Percentiles rank a stretch among this genome's conserved stretches.
phyloP scores from a whole-genome alignment of 1,140 invertebrate genomes.

The Sitophilus oryzae region DNA sequence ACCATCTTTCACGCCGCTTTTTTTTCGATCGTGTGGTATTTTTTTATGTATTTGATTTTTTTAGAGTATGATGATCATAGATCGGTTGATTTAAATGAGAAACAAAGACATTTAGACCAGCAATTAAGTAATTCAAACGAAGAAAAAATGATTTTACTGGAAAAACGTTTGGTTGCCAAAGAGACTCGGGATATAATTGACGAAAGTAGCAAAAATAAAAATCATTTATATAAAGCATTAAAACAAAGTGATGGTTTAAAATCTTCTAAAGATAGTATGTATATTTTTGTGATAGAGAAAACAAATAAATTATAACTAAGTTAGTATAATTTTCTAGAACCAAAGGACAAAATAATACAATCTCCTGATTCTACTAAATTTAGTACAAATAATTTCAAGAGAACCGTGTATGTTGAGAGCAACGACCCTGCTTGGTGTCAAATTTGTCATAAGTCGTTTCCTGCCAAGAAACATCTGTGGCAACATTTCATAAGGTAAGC shows the following conservation, averaged over 20 bases:
- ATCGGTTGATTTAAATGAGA: too few species aligned
- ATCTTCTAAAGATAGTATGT: not conserved
- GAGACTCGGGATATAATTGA: too few species aligned
- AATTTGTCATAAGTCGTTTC: conserved; percentile 56
- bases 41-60: too few species aligned
- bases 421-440: conserved; percentile 47
- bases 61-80: too few species aligned
- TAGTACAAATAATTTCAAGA: conserved; percentile 34
- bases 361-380: not conserved
- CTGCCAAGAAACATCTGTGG: conserved; percentile 57
- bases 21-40: too few species aligned
- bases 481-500: conserved; percentile 55
- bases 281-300: not conserved
- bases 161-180: too few species aligned
- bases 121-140: too few species aligned
- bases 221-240: not conserved
- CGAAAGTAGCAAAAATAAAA: too few species aligned
- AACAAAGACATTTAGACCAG: too few species aligned
- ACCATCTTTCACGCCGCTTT: too few species aligned
- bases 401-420: conserved; percentile 42
- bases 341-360: conserved; percentile 6
- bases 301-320: not conserved
- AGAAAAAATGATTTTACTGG: too few species aligned
- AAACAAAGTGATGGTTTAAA: not conserved
- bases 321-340: not conserved